Percentiles rank a stretch among this genome's conserved stretches.
These are phyloP conservation scores for Bombus superbus DNA, from an alignment of 1,140 invertebrate genomes.

Conservation along the genomic window DNA sequence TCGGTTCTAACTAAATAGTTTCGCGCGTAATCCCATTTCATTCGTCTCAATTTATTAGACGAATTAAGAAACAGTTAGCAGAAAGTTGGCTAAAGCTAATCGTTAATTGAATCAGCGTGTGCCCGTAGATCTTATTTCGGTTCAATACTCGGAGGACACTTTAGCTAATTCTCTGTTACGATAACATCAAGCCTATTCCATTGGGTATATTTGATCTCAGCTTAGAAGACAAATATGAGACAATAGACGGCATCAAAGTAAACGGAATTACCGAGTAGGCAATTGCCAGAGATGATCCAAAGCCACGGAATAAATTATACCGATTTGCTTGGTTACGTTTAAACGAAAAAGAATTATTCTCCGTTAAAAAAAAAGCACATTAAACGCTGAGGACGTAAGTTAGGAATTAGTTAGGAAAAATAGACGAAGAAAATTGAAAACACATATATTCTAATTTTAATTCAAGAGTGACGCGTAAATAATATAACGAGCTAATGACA, in stretches of 20 bases:
- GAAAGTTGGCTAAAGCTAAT: not conserved
- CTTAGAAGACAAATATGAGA: constrained; percentile 22
- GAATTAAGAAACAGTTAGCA: not conserved
- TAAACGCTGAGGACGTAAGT: not conserved
- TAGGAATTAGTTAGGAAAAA: too few species aligned
- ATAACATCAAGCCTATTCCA: constrained; percentile 27
- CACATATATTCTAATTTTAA: too few species aligned
- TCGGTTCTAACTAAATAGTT: not conserved
- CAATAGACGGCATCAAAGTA: constrained; percentile 21
- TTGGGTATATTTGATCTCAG: constrained; percentile 14
- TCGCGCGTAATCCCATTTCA: not conserved
- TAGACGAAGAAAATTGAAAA: too few species aligned
- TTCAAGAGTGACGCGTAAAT: too few species aligned
- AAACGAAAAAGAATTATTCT: not conserved
- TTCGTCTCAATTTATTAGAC: not conserved
- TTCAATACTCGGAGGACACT: not conserved
- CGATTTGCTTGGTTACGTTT: not conserved
- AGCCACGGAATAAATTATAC: constrained; percentile 1
- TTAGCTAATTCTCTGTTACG: constrained; percentile 4
- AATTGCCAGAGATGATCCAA: constrained; percentile 10
- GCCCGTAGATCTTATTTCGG: not conserved
- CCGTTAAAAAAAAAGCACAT: not conserved
- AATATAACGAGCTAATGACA: too few species aligned
- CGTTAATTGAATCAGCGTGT: constrained; percentile 27
- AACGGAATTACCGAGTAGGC: not conserved